Evolutionary conservation across 2,113 vertebrate genomes (phyloP), one percentile per base, ranked within the genome.

Genomic region (Bubalus kerabau): DNA sequence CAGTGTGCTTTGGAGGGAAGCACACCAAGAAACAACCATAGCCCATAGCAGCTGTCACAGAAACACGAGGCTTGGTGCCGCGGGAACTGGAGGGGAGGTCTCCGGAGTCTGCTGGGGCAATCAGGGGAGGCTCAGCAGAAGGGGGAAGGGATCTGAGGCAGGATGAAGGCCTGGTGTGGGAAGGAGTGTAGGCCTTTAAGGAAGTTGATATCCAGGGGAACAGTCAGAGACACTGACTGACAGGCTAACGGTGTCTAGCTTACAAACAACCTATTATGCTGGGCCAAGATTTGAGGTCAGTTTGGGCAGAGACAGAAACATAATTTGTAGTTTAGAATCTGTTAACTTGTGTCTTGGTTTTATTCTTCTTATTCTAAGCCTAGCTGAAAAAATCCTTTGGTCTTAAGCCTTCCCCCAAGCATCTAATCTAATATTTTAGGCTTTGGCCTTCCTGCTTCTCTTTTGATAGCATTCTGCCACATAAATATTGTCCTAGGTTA

Each of bases 241-340:
- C 1, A 78, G 67, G 21, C 16, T 15, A 74, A 36, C 17, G 36
- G 57, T 21, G n/a, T 21, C 28, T 30, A 60, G 30, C 13, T 71
- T 94, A 56, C 30, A 32, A 82, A 97, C 67, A 82, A 36, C 50
- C 76, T 93, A 10, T 9, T 80, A 12, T 24, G 14, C 57, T 71
- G 62, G 84, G 26, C 71, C 92, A 91, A 64, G 40, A 50, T 60
- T 30, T 56, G 54, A 93, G n/a, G 46, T 96, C 32, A 16, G 5
- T 94, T 96, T 95, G 78, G 48, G 43, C 90, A 50, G 87, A n/a
- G 88, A 95, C 54, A 88, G 67, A 71, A 81, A 46, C 40, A 76
- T 46, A 74, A 23, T 82, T 91, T 64, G 40, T 84, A 84, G 36
- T 92, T 62, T 74, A 92, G 83, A 84, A 93, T 74, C 36, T 74